Evolutionary conservation across 2,797 vertebrate species (phyloP).

Genomic region (Sebastolobus alascanus): DNA sequence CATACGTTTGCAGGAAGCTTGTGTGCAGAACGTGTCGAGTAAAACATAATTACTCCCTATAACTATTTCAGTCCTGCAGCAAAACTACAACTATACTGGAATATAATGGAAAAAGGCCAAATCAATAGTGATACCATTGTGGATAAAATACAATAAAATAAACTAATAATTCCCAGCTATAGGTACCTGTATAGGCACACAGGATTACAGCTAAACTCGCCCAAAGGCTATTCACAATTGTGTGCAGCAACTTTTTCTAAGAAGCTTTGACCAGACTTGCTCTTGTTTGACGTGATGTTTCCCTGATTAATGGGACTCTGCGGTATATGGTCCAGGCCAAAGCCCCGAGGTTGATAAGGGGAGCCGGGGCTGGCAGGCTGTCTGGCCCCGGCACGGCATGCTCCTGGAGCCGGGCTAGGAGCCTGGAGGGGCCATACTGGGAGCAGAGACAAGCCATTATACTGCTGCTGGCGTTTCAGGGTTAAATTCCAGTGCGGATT

Average conservation of each 20-base stretch:
- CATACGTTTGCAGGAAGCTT: not conserved
- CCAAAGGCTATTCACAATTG: conserved; percentile 5
- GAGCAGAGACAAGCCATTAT: conserved; percentile 67
- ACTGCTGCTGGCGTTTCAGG: conserved; percentile 72
- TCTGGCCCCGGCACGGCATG: conserved; percentile 50
- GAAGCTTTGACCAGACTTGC: conserved; percentile 51
- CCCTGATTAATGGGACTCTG: conserved; percentile 70
- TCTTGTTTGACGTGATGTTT: conserved; percentile 56
- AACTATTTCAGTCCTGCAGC: not conserved
- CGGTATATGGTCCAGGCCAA: conserved; percentile 53
- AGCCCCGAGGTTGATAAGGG: conserved; percentile 76
- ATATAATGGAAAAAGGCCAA: not conserved
- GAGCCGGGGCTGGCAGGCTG: conserved; percentile 75
- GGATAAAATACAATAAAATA: conserved; percentile 10
- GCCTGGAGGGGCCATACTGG: conserved; percentile 67
- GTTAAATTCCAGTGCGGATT: conserved; percentile 82
- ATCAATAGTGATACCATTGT: not conserved
- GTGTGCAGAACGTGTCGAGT: not conserved
- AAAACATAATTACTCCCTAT: not conserved
- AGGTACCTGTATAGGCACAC: not conserved
- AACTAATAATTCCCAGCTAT: conserved; percentile 9
- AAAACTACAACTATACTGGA: not conserved
- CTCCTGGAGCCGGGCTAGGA: conserved; percentile 34
- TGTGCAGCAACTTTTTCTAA: conserved; percentile 17
- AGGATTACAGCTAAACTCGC: not conserved